Evolutionary conservation across 2,888 invertebrate genomes (phyloP).

Genomic region (Plagodis pulveraria): DNA sequence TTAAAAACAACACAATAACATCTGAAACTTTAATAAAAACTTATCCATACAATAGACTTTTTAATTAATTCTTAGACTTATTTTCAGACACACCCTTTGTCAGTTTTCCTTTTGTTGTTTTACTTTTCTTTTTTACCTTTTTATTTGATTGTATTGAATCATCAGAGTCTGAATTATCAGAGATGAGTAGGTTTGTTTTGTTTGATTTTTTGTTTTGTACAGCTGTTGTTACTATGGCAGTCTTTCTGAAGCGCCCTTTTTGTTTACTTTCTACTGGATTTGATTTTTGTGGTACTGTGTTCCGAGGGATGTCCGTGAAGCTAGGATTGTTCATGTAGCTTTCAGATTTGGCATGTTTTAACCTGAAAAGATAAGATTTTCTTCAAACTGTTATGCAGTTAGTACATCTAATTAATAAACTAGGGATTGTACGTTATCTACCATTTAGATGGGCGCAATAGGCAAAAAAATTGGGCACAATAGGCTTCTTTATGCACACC

Average conservation of each 20-base stretch:
- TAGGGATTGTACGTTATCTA: too few relatives aligned
- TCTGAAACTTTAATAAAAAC: constrained; percentile 34
- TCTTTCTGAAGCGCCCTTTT: constrained; percentile 84
- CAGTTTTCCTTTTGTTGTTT: constrained; percentile 61
- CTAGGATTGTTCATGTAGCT: constrained; percentile 70
- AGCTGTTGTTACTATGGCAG: constrained; percentile 86
- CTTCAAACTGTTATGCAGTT: too few relatives aligned
- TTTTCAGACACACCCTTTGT: constrained; percentile 59
- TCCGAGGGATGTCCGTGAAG: constrained; percentile 75
- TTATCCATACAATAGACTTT: constrained; percentile 6
- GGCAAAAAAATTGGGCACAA: too few relatives aligned
- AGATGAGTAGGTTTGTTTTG: constrained; percentile 45
- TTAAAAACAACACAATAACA: constrained; percentile 1
- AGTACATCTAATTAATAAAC: too few relatives aligned
- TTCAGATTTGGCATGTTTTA: constrained; percentile 74
- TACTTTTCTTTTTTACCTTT: constrained; percentile 78
- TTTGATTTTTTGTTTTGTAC: constrained; percentile 71
- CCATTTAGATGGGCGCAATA: too few relatives aligned
- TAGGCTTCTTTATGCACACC: too few relatives aligned
- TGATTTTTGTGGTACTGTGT: constrained; percentile 54
- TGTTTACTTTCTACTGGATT: constrained; percentile 55
- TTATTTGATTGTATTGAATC: constrained; percentile 70
- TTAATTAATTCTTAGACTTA: constrained; percentile 56
- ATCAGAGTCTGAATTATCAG: constrained; percentile 77
- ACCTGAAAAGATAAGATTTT: constrained; percentile 49